Conservation (phyloP, 1,140 invertebrate species). For the Ceratitis capitata region DNA sequence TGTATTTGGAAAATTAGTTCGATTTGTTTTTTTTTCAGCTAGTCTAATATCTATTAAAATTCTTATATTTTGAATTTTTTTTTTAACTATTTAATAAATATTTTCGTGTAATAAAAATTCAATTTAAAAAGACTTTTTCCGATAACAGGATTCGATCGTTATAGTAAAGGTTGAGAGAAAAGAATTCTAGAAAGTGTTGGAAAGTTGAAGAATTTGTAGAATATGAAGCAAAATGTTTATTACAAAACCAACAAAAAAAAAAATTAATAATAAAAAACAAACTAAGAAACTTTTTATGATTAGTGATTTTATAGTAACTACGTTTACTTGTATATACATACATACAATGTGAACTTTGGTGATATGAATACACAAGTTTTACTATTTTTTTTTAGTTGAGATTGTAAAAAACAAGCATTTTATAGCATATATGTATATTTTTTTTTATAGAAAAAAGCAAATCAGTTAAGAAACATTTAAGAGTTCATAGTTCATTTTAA, state of each 20-base stretch:
- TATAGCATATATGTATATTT: neutral
- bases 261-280: neutral
- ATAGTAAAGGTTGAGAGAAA: neutral
- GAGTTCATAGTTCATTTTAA: neutral
- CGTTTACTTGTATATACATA: neutral
- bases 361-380: neutral
- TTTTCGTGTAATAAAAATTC: neutral
- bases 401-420: slow-evolving; percentile 20
- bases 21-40: neutral
- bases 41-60: neutral
- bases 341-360: neutral
- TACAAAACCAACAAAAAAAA: no score
- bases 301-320: neutral
- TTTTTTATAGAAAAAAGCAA: neutral
- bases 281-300: neutral
- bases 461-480: neutral
- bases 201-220: neutral
- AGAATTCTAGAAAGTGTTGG: neutral
- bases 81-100: neutral
- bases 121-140: neutral
- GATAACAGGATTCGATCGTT: neutral
- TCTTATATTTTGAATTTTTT: neutral
- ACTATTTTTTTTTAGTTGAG: neutral
- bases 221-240: neutral
- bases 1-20: neutral